Conservation (phyloP, 2,113 vertebrate genomes). For the Myrmecobius fasciatus region DNA sequence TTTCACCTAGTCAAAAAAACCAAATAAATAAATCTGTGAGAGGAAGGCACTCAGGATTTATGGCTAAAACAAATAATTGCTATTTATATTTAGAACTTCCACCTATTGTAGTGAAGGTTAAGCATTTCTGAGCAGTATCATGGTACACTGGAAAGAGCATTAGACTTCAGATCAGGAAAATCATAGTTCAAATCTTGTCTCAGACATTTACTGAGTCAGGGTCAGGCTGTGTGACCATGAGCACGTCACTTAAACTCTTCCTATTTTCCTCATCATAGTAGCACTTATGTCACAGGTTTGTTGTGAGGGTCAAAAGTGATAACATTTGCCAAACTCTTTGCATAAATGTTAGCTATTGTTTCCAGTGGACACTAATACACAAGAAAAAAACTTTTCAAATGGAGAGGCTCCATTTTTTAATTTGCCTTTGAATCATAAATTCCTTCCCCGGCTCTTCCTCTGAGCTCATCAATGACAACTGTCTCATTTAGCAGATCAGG, state of each 20-base stretch:
- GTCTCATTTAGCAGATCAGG: neutral
- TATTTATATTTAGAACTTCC: neutral
- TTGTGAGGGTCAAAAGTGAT: neutral
- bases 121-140: neutral
- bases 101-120: neutral
- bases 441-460: neutral
- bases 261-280: neutral
- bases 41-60: no score
- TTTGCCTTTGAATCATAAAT: neutral
- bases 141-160: neutral
- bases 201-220: neutral
- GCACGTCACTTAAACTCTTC: neutral
- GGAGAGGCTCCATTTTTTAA: neutral
- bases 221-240: neutral
- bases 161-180: neutral
- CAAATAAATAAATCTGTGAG: no score
- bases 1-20: no score
- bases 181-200: neutral
- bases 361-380: neutral
- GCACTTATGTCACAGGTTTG: neutral
- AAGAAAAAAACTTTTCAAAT: neutral
- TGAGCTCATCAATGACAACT: neutral
- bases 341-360: neutral
- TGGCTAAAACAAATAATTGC: neutral
- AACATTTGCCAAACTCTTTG: neutral